phyloP scores from a whole-genome alignment of 2,113 vertebrate species.

The Lichenostomus cassidix region DNA sequence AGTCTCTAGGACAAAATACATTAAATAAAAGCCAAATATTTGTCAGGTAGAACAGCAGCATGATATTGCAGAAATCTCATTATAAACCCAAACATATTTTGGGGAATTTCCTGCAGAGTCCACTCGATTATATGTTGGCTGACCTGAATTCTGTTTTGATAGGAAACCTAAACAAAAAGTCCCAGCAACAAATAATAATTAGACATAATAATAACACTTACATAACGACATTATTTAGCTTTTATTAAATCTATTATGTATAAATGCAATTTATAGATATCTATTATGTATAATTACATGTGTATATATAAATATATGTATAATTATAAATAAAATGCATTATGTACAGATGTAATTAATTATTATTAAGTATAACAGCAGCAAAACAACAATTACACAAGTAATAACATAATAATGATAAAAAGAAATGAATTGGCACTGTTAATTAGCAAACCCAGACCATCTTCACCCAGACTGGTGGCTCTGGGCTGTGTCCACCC shows the following conservation, averaged over 20 bases:
- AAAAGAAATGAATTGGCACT: neutral
- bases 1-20: neutral
- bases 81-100: neutral
- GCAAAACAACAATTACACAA: neutral
- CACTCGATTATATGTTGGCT: neutral
- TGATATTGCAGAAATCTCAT: neutral
- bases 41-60: neutral
- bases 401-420: neutral
- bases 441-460: neutral
- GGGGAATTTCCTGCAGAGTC: neutral
- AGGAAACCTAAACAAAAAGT: neutral
- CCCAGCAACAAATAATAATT: neutral
- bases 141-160: neutral
- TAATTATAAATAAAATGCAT: neutral
- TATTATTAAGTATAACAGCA: neutral
- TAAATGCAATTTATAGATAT: neutral
- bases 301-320: neutral
- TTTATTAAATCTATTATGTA: neutral
- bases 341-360: neutral
- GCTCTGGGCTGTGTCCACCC: fast-evolving
- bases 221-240: neutral
- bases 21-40: neutral
- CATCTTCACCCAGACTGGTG: neutral
- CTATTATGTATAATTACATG: neutral
- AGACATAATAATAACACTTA: neutral